Percentiles rank a stretch among this genome's conserved stretches.
Conservation (phyloP, 1,140 invertebrate genomes). For the Theocolax elegans region DNA sequence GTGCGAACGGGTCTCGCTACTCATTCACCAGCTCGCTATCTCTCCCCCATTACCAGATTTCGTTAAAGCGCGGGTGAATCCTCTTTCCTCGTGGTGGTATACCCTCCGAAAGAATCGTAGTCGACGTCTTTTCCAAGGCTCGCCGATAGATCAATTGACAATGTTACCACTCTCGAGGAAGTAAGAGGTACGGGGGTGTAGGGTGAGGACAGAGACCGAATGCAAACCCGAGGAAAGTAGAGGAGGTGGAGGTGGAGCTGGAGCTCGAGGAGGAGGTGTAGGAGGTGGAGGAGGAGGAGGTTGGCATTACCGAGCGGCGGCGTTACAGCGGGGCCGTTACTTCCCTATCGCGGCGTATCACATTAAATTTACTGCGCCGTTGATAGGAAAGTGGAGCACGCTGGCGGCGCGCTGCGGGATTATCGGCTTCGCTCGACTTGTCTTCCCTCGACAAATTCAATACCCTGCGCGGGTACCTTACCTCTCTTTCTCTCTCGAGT, state of each 20-base stretch:
- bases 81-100: slow-evolving; percentile 10
- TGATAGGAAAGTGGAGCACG: slow-evolving; percentile 60
- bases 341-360: slow-evolving; percentile 54
- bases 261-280: slow-evolving; percentile 7
- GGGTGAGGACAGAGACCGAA: slow-evolving; percentile 11
- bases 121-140: slow-evolving; percentile 14
- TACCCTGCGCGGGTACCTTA: slow-evolving; percentile 40
- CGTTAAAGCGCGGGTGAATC: slow-evolving; percentile 57
- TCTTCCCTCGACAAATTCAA: slow-evolving; percentile 53
- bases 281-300: slow-evolving; percentile 1
- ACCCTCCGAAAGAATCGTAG: not conserved
- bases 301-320: slow-evolving; percentile 40
- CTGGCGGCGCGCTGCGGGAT: slow-evolving; percentile 37
- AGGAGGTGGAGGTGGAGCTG: not conserved
- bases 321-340: slow-evolving; percentile 41
- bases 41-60: slow-evolving; percentile 61
- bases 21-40: slow-evolving; percentile 54
- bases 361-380: slow-evolving; percentile 63
- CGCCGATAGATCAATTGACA: slow-evolving; percentile 63
- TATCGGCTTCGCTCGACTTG: slow-evolving; percentile 42
- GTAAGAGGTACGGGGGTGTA: not conserved
- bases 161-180: slow-evolving; percentile 50
- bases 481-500: too few species aligned
- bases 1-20: slow-evolving; percentile 29
- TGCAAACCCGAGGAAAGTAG: not conserved